These are phyloP conservation scores for Erebia epiphron DNA, from an alignment of 2,888 invertebrate species.

Conservation along the genomic window DNA sequence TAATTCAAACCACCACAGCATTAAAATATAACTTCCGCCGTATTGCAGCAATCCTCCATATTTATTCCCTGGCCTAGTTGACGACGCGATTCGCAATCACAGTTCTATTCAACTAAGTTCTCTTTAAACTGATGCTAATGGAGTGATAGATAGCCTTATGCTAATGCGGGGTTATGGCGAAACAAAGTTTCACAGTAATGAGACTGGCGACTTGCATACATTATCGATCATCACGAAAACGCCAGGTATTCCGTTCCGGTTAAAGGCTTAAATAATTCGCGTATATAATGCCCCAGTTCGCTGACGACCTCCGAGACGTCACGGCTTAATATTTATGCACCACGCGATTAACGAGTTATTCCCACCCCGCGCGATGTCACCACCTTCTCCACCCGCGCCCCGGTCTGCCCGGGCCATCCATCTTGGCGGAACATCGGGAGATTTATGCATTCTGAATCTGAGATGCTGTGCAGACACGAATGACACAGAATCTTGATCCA, in stretches of 20 bases:
- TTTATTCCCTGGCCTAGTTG: slow-evolving; percentile 43
- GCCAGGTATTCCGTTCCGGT: slow-evolving; percentile 47
- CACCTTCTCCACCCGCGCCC: slow-evolving; percentile 37
- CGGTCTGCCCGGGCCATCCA: slow-evolving; percentile 47
- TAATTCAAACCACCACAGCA: slow-evolving; percentile 12
- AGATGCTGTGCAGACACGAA: slow-evolving; percentile 84
- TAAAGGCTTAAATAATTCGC: slow-evolving; percentile 58
- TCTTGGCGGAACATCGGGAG: slow-evolving; percentile 45
- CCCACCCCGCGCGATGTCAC: slow-evolving; percentile 59
- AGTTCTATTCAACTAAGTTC: slow-evolving; percentile 60
- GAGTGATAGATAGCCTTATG: slow-evolving; percentile 61
- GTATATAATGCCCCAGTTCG: slow-evolving; percentile 63
- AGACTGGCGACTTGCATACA: slow-evolving; percentile 55
- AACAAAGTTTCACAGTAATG: slow-evolving; percentile 58
- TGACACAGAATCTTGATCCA: slow-evolving; percentile 54
- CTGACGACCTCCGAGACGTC: slow-evolving; percentile 62
- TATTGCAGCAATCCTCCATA: slow-evolving; percentile 43
- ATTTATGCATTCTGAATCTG: slow-evolving; percentile 44
- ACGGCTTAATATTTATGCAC: slow-evolving; percentile 62
- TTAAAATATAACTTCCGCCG: slow-evolving; percentile 40
- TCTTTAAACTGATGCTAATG: slow-evolving; percentile 47
- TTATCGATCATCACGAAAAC: slow-evolving; percentile 63
- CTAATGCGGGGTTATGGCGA: slow-evolving; percentile 53
- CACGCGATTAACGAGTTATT: slow-evolving; percentile 64
- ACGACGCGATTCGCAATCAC: slow-evolving; percentile 50